Base-by-base conservation (phyloP, 2,113 vertebrate species). In the Paralichthys olivaceus region DNA sequence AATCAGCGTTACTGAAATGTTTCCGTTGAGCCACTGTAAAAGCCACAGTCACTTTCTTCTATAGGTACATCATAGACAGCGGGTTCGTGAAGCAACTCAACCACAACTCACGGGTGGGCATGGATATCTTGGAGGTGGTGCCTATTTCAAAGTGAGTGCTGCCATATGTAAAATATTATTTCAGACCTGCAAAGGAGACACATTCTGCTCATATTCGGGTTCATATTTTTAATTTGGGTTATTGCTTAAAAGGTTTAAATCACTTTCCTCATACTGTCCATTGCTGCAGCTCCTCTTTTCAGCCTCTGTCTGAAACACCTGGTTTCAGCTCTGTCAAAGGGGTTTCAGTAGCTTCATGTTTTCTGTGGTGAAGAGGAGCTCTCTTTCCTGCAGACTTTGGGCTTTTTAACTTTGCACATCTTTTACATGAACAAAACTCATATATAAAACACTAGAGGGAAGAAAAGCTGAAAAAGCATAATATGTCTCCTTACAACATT, bases 71-170 rank as follows among this genome's bases (percentile, higher is more conserved):
- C 19, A 93, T 99, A 22, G 98, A 99, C 45, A 97, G 98, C 71
- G 98, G 98, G 22, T 99, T 99, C 91, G 98, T 99, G 86, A 99
- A 99, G 87, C 98, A 99, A 80, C 87, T 99, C 73, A 98, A 96
- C 89, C 97, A 99, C 81, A 98, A 99, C 65, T 96, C 97, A 1
- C 93, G 96, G 60, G 96, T 98, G 79, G 97, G 97, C 49, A 89
- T 99, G 93, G 97, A 99, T 71, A 95, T 97, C 68, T 90, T 99
- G 89, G 97, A 99, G 79, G 97, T 99, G 79, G 97, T 99, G 77
- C 97, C 98, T 1, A 99, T 99, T 91, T 98, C 97, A 85, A 98
- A 98, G 98, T 99, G 75, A 96, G 97, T 93, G 67, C 13, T 13
- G 12, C 3, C 55, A 62, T 4, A 65, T 26, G 34, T 23, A 37